phyloP scores from a whole-genome alignment of 2,888 invertebrate species.

The Eristalinus sepulchralis region DNA sequence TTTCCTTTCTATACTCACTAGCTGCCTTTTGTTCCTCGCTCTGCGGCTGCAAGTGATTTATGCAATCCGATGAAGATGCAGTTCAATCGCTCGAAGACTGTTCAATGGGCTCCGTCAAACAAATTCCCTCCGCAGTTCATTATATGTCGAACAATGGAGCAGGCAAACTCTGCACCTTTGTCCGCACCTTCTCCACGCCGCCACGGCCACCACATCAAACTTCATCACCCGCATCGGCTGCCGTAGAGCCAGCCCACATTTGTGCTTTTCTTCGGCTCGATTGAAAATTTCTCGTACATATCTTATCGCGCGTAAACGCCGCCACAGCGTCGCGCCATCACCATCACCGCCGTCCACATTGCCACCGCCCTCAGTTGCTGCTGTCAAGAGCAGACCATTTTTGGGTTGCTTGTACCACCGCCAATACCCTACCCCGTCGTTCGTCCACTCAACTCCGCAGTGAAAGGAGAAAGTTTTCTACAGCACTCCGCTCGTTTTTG shows the following conservation, averaged over 20 bases:
- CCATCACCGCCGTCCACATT: background rate
- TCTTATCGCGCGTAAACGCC: constrained; percentile 53
- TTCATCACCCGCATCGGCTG: background rate
- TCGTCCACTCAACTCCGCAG: background rate
- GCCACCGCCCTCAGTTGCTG: constrained; percentile 25
- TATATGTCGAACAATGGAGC: constrained; percentile 21
- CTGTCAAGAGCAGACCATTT: constrained; percentile 57
- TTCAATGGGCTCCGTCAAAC: background rate
- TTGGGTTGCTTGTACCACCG: constrained; percentile 22
- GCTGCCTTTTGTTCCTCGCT: background rate
- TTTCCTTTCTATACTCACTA: background rate
- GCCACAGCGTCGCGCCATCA: background rate
- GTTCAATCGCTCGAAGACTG: background rate
- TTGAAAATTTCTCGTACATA: constrained; percentile 27
- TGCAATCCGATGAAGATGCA: constrained; percentile 16
- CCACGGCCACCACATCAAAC: background rate
- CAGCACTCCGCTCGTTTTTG: constrained; percentile 23
- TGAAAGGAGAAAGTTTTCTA: constrained; percentile 68
- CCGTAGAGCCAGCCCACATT: constrained; percentile 11
- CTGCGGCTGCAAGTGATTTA: constrained; percentile 35
- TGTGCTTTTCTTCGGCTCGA: constrained; percentile 28
- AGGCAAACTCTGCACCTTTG: background rate
- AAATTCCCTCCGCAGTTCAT: constrained; percentile 14
- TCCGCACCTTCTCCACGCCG: background rate
- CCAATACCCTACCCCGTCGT: background rate